Conservation (phyloP, 2,113 vertebrate species). For the Cathartes aura region DNA sequence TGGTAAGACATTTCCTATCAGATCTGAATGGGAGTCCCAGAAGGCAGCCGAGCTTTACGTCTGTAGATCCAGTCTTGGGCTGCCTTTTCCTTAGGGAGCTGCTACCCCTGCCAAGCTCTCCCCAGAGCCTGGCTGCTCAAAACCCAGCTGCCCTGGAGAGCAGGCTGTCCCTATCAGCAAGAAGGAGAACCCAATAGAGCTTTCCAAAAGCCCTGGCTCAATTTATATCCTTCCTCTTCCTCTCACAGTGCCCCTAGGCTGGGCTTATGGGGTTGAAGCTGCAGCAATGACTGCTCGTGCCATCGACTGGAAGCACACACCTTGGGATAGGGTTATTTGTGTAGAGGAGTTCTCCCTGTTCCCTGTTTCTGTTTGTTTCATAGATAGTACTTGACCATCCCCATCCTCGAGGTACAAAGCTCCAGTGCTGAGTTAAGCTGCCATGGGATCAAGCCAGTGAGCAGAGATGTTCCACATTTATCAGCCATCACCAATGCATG, state of each 20-base stretch:
- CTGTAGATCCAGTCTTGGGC: background rate
- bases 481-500: background rate
- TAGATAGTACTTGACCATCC: background rate
- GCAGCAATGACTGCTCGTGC: background rate
- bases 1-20: background rate
- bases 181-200: background rate
- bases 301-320: background rate
- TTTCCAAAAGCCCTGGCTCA: background rate
- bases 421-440: background rate
- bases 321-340: background rate
- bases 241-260: background rate
- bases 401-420: rapidly evolving
- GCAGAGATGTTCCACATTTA: background rate
- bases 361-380: background rate
- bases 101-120: background rate
- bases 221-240: background rate
- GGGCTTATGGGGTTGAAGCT: rapidly evolving
- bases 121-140: background rate
- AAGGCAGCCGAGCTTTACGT: background rate
- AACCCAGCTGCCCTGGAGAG: background rate
- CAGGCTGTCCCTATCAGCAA: background rate
- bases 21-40: background rate
- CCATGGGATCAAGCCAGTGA: background rate
- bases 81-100: background rate
- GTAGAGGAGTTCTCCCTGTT: background rate